Conservation (phyloP, 2,888 invertebrate genomes). For the Leistus spinibarbis region DNA sequence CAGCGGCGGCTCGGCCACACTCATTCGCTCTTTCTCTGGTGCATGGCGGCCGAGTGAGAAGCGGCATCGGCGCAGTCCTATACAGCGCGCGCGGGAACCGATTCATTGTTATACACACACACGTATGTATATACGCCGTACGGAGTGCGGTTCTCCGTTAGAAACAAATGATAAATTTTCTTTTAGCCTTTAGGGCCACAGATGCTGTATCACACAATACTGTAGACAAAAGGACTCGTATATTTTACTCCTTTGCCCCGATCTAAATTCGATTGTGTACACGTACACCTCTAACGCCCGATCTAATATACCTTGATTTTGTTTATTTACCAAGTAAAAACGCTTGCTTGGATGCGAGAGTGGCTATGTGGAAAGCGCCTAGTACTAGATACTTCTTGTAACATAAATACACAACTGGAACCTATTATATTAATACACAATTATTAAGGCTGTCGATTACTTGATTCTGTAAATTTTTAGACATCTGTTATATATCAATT, state of each 20-base stretch:
- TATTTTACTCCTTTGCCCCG: background rate
- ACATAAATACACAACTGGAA: no score
- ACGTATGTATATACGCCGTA: background rate
- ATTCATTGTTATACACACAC: conserved; percentile 9
- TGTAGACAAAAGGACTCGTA: background rate
- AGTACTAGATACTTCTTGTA: no score
- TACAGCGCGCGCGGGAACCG: conserved; percentile 7
- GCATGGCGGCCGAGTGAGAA: conserved; percentile 35
- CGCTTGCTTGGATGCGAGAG: no score
- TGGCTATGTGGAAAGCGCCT: no score
- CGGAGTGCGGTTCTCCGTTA: background rate
- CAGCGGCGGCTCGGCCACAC: conserved; percentile 43
- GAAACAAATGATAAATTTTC: conserved; percentile 25
- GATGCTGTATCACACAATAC: conserved; percentile 41
- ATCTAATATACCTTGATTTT: no score
- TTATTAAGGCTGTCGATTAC: no score
- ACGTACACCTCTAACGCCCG: no score
- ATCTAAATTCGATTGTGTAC: background rate
- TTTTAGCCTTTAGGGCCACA: conserved; percentile 44
- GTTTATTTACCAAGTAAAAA: no score
- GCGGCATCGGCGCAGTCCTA: conserved; percentile 15
- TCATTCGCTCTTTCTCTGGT: conserved; percentile 42
- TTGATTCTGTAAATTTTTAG: no score
- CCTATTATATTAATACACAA: no score
- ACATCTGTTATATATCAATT: no score